phyloP scores from a whole-genome alignment of 2,888 invertebrate species.

The Synanthedon tipuliformis region DNA sequence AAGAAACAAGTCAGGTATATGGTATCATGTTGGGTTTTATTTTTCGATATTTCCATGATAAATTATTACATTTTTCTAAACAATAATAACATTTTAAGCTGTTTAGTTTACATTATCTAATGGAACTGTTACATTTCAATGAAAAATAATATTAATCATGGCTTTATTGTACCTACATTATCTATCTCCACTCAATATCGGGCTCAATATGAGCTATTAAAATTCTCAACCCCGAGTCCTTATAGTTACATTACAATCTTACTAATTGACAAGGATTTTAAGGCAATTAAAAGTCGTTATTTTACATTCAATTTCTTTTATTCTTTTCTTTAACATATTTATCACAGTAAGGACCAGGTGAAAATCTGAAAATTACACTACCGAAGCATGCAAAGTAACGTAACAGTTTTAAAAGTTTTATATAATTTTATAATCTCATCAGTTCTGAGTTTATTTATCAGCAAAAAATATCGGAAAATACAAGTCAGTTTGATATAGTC shows the following conservation, averaged over 20 bases:
- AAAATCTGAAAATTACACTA: slow-evolving; percentile 65
- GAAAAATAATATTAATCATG: slow-evolving; percentile 42
- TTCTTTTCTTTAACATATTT: slow-evolving; percentile 37
- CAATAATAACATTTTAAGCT: slow-evolving; percentile 38
- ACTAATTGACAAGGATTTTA: slow-evolving; percentile 41
- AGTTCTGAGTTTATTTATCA: not conserved
- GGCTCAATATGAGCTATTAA: slow-evolving; percentile 68
- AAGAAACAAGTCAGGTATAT: not conserved
- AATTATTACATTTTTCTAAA: slow-evolving; percentile 43
- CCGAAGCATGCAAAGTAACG: slow-evolving; percentile 58
- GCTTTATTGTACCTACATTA: slow-evolving; percentile 57
- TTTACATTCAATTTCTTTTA: slow-evolving; percentile 21
- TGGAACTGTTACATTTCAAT: slow-evolving; percentile 44
- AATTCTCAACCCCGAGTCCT: slow-evolving; percentile 56
- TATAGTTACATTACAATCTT: slow-evolving; percentile 24
- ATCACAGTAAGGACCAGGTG: slow-evolving; percentile 68
- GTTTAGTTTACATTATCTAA: slow-evolving; percentile 33
- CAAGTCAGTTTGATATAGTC: slow-evolving; percentile 15
- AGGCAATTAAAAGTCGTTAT: slow-evolving; percentile 27
- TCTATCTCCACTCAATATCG: slow-evolving; percentile 51
- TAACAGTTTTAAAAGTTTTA: slow-evolving; percentile 44
- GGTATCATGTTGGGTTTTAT: slow-evolving; percentile 58
- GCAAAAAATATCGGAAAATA: slow-evolving; percentile 47
- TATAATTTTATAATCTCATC: slow-evolving; percentile 21
- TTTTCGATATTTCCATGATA: slow-evolving; percentile 55